Conservation (phyloP, 2,113 vertebrate species). For the Meleagris gallopavo region DNA sequence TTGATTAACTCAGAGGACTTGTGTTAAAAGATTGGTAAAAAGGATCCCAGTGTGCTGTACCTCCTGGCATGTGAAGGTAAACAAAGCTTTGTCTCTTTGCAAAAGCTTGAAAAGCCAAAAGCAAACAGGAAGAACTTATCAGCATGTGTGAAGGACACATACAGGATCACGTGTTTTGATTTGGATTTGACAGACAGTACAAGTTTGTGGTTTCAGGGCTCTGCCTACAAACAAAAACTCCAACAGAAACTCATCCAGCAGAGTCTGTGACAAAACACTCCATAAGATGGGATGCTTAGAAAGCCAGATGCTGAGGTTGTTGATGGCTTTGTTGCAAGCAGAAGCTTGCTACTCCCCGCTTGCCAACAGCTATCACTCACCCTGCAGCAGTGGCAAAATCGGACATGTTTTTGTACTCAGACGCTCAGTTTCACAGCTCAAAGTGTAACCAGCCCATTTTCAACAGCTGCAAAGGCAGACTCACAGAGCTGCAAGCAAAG, state of each 20-base stretch:
- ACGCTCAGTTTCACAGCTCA: not conserved
- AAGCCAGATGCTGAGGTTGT: not conserved
- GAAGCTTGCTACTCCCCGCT: not conserved
- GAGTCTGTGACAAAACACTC: not conserved
- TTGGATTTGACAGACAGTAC: not conserved
- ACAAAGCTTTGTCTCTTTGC: not conserved
- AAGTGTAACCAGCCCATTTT: accelerated
- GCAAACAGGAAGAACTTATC: not conserved
- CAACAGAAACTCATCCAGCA: not conserved
- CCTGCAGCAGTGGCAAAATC: not conserved
- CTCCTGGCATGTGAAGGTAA: not conserved
- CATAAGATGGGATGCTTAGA: not conserved
- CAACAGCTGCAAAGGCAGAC: not conserved
- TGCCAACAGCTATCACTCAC: not conserved
- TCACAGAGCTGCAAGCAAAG: not conserved
- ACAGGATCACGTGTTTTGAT: not conserved
- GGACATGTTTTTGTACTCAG: not conserved
- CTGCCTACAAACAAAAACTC: not conserved
- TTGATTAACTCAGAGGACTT: not conserved
- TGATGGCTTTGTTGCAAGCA: not conserved
- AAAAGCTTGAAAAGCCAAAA: not conserved
- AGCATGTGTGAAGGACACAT: not conserved
- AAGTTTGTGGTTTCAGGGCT: not conserved
- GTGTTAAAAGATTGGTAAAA: not conserved
- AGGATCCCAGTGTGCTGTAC: accelerated